phyloP scores from a whole-genome alignment of 2,888 invertebrate genomes.

The Eristalinus sepulchralis region DNA sequence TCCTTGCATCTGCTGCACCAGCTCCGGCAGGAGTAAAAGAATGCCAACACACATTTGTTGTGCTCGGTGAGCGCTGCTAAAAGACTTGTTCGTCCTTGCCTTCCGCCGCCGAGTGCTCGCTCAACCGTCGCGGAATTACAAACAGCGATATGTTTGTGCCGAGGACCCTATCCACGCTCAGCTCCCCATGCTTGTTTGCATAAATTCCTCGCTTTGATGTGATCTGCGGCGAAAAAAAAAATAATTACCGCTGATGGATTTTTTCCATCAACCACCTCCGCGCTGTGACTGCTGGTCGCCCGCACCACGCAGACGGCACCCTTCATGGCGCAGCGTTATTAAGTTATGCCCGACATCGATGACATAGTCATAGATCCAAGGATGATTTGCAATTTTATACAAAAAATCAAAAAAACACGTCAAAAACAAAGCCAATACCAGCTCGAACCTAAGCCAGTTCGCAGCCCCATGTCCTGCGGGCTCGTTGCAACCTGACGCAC shows the following conservation, averaged over 20 bases:
- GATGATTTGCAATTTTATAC: conserved; percentile 2
- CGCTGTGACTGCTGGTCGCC: neutral
- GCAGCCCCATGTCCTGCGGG: neutral
- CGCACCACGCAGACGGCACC: neutral
- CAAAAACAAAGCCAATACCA: neutral
- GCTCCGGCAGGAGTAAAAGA: neutral
- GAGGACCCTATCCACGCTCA: neutral
- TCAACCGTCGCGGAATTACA: neutral
- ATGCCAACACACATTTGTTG: neutral
- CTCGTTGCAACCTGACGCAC: neutral
- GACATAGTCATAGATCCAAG: conserved; percentile 3
- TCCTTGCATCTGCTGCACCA: neutral
- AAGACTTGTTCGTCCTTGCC: neutral
- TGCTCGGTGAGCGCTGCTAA: neutral
- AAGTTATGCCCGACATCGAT: conserved; percentile 2
- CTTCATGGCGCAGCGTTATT: neutral
- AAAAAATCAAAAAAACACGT: neutral
- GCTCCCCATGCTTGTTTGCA: neutral
- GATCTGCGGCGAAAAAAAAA: conserved; percentile 3
- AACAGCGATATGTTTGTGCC: neutral
- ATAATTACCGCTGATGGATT: conserved; percentile 9
- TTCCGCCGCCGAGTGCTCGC: neutral
- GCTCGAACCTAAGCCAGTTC: neutral
- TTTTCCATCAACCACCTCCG: neutral
- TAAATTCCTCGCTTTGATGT: conserved; percentile 11